Base-by-base conservation (phyloP, 2,797 vertebrate species). In the Bovichtus variegatus region DNA sequence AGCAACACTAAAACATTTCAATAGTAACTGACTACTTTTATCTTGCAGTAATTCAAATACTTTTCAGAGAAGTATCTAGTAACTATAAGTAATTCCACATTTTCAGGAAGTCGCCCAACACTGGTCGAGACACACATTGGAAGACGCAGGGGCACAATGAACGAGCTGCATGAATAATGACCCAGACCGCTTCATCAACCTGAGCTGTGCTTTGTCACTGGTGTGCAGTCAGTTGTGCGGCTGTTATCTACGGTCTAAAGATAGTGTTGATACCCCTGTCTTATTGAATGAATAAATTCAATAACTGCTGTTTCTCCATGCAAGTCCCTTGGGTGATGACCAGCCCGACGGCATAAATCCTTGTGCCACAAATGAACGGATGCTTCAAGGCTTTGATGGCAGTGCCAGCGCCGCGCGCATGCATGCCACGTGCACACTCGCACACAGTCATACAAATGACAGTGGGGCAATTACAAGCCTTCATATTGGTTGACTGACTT, bases 401-500 rank as follows among this genome's bases (percentile, higher is more conserved):
- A 15, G 49, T 43, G 79, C 79, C 84, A 87, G 70, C 50, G 64
- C 49, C 43, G 18, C 3, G 5, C 40, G 15, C 77, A 44, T 11
- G 19, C 38, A 40, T 16, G 49, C 34, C 64, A 58, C 6, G 36
- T 31, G 50, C 71, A 50, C 58, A 51, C 38, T 38, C 47, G 27
- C 51, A 27, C 34, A 41, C 50, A 74, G 29, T 63, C 44, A 1
- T 77, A n/a, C 75, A 78, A 86, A 83, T 65, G 44, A 83, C 81
- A 70, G 72, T 79, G 70, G n/a, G 80, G 74, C 38, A 89, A 87
- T 87, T 85, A 84, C 81, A 84, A 81, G 71, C 43, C 67, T 72
- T 85, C 64, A 67, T 36, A 67, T 64, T 61, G 85, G 78, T 71
- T 90, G 88, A 84, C 83, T 91, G 83, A 68, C 72, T 91, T 91